A percentile compares a stretch with the other conserved stretches of the same genome.
Evolutionary conservation across 1,140 invertebrate species (phyloP).

Genomic region (Ctenoplectra terminalis): DNA sequence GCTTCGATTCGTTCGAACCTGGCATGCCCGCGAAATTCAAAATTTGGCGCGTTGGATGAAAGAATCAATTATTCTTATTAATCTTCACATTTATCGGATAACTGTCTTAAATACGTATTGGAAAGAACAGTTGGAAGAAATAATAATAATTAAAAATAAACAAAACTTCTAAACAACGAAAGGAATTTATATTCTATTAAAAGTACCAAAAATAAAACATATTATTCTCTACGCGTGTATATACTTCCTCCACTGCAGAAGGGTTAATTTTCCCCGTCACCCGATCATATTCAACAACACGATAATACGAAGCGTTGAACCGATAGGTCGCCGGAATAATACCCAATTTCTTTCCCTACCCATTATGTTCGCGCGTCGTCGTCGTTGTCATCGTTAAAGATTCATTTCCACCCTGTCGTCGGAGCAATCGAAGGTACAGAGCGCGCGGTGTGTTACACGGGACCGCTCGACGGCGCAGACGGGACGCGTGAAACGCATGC

Average conservation of each 20-base stretch:
- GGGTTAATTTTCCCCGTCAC: background rate
- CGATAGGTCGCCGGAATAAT: background rate
- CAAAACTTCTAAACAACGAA: too few species aligned
- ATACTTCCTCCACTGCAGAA: too few species aligned
- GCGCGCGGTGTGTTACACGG: background rate
- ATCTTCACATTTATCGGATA: too few species aligned
- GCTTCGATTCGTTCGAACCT: background rate
- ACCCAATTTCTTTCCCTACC: background rate
- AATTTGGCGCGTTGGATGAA: too few species aligned
- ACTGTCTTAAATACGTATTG: too few species aligned
- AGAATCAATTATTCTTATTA: too few species aligned
- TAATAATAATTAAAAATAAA: too few species aligned
- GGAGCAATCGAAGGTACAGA: background rate
- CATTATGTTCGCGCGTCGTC: too few species aligned
- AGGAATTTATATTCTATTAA: too few species aligned
- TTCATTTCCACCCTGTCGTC: constrained; percentile 35
- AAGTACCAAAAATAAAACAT: too few species aligned
- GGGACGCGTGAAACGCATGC: constrained; percentile 37
- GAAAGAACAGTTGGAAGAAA: too few species aligned
- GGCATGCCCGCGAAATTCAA: background rate
- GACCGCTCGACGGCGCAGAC: background rate
- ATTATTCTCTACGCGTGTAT: too few species aligned
- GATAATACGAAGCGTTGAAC: background rate
- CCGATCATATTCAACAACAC: background rate
- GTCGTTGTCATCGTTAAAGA: constrained; percentile 5